Evolutionary conservation across 1,140 invertebrate genomes (phyloP).

Genomic region (Meloidogyne exigua): DNA sequence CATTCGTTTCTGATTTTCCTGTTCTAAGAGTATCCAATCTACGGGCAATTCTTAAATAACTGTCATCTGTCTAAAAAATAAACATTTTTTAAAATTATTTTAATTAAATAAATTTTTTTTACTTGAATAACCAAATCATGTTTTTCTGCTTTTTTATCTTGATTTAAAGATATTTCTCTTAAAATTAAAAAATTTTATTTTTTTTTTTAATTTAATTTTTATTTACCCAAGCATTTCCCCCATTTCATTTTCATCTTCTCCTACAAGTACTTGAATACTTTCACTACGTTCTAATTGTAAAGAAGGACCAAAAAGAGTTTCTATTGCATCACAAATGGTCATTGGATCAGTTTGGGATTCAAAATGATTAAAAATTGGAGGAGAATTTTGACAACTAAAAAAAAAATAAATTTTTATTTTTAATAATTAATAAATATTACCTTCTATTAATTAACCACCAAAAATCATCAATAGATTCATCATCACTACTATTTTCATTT

Average conservation of each 20-base stretch:
- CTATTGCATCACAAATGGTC: conserved; percentile 1
- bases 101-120: conserved; percentile 46
- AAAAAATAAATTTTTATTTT: neutral
- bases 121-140: conserved; percentile 58
- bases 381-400: neutral
- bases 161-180: conserved; percentile 2
- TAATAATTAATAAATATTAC: neutral
- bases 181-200: too few species aligned
- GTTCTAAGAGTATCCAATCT: conserved; percentile 56
- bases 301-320: conserved; percentile 1
- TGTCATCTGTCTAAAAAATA: conserved; percentile 51
- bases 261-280: conserved; percentile 4
- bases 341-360: neutral
- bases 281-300: conserved; percentile 12
- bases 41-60: conserved; percentile 60
- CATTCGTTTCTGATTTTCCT: conserved; percentile 45
- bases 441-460: neutral
- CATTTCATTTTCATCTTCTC: conserved; percentile 13
- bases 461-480: neutral
- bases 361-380: neutral
- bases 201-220: too few species aligned
- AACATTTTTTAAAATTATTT: conserved; percentile 39
- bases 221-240: neutral
- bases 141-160: conserved; percentile 14
- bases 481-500: neutral